Evolutionary conservation across 2,888 invertebrate genomes (phyloP).

Genomic region (Pachycephus smyrnensis): DNA sequence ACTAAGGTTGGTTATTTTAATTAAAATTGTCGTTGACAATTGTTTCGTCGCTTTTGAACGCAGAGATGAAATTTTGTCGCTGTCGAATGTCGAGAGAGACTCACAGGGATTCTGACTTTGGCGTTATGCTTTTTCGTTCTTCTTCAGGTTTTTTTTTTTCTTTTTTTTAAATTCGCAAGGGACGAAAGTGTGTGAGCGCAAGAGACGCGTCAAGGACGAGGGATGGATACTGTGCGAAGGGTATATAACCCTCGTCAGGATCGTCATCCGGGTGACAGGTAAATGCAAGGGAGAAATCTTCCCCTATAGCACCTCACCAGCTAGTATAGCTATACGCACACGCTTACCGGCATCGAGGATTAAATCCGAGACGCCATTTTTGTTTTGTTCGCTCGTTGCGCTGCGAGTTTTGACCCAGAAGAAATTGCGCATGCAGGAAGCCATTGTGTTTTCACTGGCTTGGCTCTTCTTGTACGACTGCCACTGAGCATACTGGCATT

Average conservation of each 20-base stretch:
- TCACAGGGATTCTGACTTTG: no score
- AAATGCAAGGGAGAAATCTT: constrained; percentile 36
- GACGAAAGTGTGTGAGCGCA: background rate
- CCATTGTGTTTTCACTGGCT: background rate
- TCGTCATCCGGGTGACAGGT: constrained; percentile 65
- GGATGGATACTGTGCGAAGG: constrained; percentile 23
- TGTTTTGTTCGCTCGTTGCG: constrained; percentile 40
- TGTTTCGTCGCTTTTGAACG: no score
- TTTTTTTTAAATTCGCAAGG: no score
- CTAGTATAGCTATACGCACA: constrained; percentile 2
- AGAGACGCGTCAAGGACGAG: constrained; percentile 39
- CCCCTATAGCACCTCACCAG: background rate
- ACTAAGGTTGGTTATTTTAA: no score
- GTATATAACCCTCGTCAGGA: constrained; percentile 59
- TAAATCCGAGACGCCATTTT: constrained; percentile 47
- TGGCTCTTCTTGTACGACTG: background rate
- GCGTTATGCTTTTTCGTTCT: no score
- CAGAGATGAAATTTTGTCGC: no score
- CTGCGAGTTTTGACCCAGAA: constrained; percentile 40
- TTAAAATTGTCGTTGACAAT: no score
- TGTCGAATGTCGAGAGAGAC: no score
- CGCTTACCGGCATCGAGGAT: constrained; percentile 46
- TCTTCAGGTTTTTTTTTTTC: no score
- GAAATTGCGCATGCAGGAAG: constrained; percentile 32
- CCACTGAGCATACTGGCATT: background rate